Base-by-base conservation (phyloP, 2,113 vertebrate species). In the Sporophila hypoxantha region DNA sequence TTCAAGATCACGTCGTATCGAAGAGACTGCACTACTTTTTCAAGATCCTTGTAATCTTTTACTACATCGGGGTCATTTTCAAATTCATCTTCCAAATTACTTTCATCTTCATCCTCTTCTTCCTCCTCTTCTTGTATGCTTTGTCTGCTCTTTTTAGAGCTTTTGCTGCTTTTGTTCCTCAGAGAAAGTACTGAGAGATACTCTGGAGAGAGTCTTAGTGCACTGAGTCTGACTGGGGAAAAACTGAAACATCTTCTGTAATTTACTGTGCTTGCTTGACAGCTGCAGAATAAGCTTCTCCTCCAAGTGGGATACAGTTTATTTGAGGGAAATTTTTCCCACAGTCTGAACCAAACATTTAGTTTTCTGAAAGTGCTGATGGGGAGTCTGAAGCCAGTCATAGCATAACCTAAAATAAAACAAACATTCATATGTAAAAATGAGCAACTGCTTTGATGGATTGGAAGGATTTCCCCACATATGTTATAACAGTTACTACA, bases 31-130 rank as follows among this genome's bases (percentile, higher is more conserved):
- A 99, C 98, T 3, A 94, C 93, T 95, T 97, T 99, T 59, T 99
- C 98, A 61, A 98, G 87, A 87, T 99, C 99, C 93, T 98, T 99
- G 92, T 98, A 99, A 94, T 98, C 97, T 91, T 97, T 98, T 14
- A 96, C 96, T 76, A 96, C 16, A 1, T 61, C 76, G 11, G 97
- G 92, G 52, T 98, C 97, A 27, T 96, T 92, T 76, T 96, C 96
- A 14, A 87, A 88, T 90, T 98, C 98, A 37, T 98, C 98, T 64
- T 98, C 98, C 71, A 94, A 96, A 87, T 97, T 93, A 1, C 95
- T 97, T 56, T 94, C 92, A 77, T 84, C 71, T 18, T 95, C 87
- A 4, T 96, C 93, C 10, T 96, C 94, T 10, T 98, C 98, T 3
- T 97, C 97, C 17, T 97, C 96, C 6, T 97, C 95, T 55, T 96